Conservation (phyloP, 2,797 vertebrate genomes). For the Myotis vivesi region DNA sequence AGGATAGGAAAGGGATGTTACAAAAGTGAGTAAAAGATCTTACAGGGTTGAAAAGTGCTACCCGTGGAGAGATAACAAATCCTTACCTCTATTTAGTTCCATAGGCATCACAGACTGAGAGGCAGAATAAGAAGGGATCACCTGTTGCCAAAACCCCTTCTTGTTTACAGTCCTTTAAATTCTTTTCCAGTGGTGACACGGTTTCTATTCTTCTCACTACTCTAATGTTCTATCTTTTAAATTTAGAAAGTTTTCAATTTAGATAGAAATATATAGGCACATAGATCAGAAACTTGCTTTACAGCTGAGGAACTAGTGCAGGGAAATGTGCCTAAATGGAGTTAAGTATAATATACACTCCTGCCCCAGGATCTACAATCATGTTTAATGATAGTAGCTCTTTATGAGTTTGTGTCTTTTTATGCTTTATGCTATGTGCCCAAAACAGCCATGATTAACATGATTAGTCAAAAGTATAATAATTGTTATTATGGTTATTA, state of each 20-base stretch:
- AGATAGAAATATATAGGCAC: background rate
- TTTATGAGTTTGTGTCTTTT: slow-evolving; percentile 17
- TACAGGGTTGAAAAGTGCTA: background rate
- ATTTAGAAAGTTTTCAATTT: background rate
- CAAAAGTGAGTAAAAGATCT: background rate
- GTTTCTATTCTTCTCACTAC: background rate
- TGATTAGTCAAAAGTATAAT: slow-evolving; percentile 50
- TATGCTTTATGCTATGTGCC: background rate
- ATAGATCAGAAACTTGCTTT: background rate
- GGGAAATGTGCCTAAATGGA: background rate
- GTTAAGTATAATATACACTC: background rate
- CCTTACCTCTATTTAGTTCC: background rate
- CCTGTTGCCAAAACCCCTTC: background rate
- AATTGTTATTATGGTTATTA: slow-evolving; percentile 67
- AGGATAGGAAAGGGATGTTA: background rate
- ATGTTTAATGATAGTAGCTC: background rate
- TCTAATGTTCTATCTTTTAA: background rate
- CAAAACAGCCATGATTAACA: slow-evolving; percentile 50
- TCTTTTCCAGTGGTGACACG: background rate
- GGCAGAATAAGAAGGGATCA: background rate
- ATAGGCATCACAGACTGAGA: background rate
- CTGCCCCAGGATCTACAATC: background rate
- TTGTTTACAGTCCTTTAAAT: background rate
- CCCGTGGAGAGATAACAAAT: background rate
- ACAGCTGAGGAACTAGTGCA: background rate